Conservation (phyloP, 2,113 vertebrate genomes). For the Poecilia latipinna region DNA sequence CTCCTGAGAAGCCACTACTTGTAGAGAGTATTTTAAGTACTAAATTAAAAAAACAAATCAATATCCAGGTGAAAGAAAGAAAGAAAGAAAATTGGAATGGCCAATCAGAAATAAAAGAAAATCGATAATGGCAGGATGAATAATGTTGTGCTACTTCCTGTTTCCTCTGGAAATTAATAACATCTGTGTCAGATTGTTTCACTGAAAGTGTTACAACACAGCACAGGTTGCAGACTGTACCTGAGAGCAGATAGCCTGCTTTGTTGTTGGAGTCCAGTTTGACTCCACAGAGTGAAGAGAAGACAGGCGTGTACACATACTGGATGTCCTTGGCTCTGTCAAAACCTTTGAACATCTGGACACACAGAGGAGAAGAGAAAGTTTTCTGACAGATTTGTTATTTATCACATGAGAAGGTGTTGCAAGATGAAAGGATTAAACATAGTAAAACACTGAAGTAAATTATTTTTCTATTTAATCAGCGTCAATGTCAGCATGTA, state of each 20-base stretch:
- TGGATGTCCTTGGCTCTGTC: constrained; percentile 89
- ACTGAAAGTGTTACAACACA: neutral
- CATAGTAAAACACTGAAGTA: neutral
- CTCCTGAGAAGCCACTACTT: neutral
- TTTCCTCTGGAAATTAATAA: neutral
- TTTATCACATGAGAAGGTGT: no score
- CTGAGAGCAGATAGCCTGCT: constrained; percentile 92
- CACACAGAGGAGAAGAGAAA: constrained; percentile 16
- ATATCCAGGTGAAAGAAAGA: neutral
- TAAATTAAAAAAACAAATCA: neutral
- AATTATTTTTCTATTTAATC: neutral
- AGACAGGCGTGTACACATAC: constrained; percentile 89
- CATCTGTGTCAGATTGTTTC: neutral
- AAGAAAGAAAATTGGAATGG: neutral
- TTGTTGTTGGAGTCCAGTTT: constrained; percentile 89
- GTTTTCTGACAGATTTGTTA: neutral
- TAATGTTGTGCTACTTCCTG: neutral
- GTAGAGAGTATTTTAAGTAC: neutral
- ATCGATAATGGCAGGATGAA: neutral
- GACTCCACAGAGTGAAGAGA: constrained; percentile 89
- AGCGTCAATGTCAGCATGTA: no score
- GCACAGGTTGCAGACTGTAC: constrained; percentile 72
- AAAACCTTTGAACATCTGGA: constrained; percentile 96
- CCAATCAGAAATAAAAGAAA: no score
- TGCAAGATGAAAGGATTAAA: no score